Evolutionary conservation across 1,140 invertebrate species (phyloP).

Genomic region (Schlechtendalia chinensis): DNA sequence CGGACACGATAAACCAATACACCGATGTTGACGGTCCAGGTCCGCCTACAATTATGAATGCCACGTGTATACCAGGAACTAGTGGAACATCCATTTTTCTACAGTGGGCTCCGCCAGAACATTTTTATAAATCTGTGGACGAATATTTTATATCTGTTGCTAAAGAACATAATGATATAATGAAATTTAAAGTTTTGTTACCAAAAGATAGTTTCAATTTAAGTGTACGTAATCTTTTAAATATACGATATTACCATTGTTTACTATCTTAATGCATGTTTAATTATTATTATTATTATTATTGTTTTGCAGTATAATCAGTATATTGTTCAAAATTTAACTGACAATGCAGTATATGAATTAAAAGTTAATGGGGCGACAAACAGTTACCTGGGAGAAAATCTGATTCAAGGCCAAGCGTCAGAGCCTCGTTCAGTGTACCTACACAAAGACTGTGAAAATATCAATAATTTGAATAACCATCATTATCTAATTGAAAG

Average conservation of each 20-base stretch:
- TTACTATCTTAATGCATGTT: background rate
- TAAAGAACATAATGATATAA: constrained; percentile 60
- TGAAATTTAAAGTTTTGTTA: background rate
- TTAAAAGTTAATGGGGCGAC: constrained; percentile 71
- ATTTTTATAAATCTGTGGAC: constrained; percentile 74
- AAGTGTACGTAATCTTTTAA: background rate
- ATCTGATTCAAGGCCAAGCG: constrained; percentile 67
- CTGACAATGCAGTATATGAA: constrained; percentile 72
- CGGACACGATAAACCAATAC: constrained; percentile 68
- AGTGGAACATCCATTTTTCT: constrained; percentile 71
- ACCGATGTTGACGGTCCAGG: constrained; percentile 81
- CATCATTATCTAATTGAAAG: constrained; percentile 57
- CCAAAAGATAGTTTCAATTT: constrained; percentile 6
- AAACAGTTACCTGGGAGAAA: constrained; percentile 64
- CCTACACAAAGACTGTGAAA: constrained; percentile 51
- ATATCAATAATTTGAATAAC: constrained; percentile 56
- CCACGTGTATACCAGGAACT: constrained; percentile 65
- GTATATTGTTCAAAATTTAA: constrained; percentile 72
- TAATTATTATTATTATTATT: constrained; percentile 53
- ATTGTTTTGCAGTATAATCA: constrained; percentile 54
- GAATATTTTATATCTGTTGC: constrained; percentile 65
- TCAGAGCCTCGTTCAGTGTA: constrained; percentile 65
- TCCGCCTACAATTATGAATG: constrained; percentile 74
- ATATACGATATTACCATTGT: background rate
- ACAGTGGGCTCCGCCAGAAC: constrained; percentile 75